Conservation (phyloP, 2,797 vertebrate species). For the Otus scops region DNA sequence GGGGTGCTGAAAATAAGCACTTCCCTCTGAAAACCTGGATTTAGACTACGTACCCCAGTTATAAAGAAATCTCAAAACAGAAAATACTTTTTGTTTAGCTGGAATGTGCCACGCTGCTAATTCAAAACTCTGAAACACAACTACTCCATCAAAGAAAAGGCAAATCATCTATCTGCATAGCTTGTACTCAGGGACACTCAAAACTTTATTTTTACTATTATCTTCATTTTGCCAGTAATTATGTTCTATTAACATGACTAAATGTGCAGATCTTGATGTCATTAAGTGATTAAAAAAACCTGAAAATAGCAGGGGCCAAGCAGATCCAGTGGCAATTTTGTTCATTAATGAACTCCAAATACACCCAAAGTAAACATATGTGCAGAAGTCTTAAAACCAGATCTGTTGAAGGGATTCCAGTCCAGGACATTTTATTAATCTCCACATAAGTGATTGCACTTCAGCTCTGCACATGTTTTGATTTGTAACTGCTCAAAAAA, state of each 20-base stretch:
- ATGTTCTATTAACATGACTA: not conserved
- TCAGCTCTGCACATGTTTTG: not conserved
- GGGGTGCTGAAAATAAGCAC: not conserved
- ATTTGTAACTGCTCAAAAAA: not conserved
- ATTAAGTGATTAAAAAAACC: not conserved
- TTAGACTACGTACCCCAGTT: not conserved
- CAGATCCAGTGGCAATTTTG: not conserved
- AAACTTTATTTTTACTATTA: not conserved
- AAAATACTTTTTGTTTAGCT: not conserved
- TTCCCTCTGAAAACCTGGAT: not conserved
- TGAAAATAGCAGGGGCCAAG: not conserved
- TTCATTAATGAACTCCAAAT: not conserved
- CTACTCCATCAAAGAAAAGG: not conserved
- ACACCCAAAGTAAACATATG: not conserved
- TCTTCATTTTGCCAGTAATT: not conserved
- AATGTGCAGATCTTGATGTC: not conserved
- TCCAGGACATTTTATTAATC: not conserved
- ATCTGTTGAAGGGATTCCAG: conserved; percentile 5
- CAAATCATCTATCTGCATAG: not conserved
- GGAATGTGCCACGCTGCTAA: not conserved
- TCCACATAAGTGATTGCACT: not conserved
- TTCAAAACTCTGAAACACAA: not conserved
- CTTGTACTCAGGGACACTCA: not conserved
- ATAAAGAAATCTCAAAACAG: not conserved
- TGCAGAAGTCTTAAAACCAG: not conserved